A percentile compares a stretch with the other conserved stretches of the same genome.
phyloP scores from a whole-genome alignment of 2,797 vertebrate species.

The Trematomus bernacchii region DNA sequence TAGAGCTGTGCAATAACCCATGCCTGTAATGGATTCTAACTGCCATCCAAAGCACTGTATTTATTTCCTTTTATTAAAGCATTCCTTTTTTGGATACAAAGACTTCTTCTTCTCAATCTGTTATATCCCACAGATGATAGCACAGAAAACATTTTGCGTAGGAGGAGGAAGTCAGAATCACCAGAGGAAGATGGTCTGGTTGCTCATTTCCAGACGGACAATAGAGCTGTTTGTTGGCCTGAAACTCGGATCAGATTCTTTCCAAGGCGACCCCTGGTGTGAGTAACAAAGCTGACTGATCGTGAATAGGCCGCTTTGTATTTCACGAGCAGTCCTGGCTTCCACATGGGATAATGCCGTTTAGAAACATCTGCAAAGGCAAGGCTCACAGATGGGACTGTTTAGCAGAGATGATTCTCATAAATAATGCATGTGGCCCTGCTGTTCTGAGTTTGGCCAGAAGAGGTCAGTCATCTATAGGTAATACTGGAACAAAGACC shows the following conservation, averaged over 20 bases:
- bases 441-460: constrained; percentile 66
- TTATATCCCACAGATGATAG: constrained; percentile 21
- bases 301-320: constrained; percentile 73
- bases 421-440: constrained; percentile 51
- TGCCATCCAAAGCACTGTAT: constrained; percentile 85
- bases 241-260: constrained; percentile 65
- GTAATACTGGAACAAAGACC: constrained; percentile 47
- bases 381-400: constrained; percentile 60
- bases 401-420: constrained; percentile 38
- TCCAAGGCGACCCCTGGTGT: constrained; percentile 53
- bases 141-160: background rate
- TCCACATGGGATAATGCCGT: constrained; percentile 57
- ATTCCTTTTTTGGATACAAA: constrained; percentile 72
- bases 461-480: constrained; percentile 69
- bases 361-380: constrained; percentile 70
- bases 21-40: constrained; percentile 84
- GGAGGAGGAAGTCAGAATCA: constrained; percentile 41
- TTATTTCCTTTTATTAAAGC: constrained; percentile 86
- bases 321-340: constrained; percentile 39
- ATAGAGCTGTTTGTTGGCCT: constrained; percentile 63
- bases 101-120: constrained; percentile 23
- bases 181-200: constrained; percentile 38
- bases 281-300: constrained; percentile 64
- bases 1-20: constrained; percentile 84
- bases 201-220: constrained; percentile 64